phyloP scores from a whole-genome alignment of 2,888 invertebrate species.

The Tenthredo livida region DNA sequence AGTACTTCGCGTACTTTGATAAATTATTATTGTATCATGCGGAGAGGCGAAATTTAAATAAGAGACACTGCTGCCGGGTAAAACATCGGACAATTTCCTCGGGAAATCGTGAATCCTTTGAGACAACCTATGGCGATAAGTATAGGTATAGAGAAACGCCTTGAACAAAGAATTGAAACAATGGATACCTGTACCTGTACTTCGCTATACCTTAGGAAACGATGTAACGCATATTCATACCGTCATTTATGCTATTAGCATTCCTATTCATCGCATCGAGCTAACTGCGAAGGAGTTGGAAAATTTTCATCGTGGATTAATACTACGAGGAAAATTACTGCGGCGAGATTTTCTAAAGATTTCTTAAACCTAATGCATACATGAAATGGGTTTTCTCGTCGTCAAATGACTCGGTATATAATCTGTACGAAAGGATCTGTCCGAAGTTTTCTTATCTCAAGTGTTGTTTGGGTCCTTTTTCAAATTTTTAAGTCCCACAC shows the following conservation, averaged over 20 bases:
- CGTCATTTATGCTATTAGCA: background rate
- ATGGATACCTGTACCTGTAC: background rate
- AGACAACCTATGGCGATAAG: background rate
- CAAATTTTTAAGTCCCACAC: background rate
- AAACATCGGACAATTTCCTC: background rate
- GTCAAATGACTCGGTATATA: background rate
- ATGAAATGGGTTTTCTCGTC: background rate
- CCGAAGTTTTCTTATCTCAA: conserved; percentile 17
- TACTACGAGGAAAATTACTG: background rate
- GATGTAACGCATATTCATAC: conserved; percentile 11
- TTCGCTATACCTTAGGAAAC: background rate
- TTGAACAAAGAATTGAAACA: conserved; percentile 32
- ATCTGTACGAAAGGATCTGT: background rate
- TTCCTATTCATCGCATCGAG: background rate
- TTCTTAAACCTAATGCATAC: background rate
- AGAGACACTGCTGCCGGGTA: background rate
- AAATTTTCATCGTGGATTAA: background rate
- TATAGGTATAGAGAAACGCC: conserved; percentile 22
- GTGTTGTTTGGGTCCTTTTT: conserved; percentile 13
- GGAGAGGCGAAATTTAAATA: background rate
- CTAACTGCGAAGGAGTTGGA: background rate
- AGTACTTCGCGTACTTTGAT: background rate
- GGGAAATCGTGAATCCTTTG: conserved; percentile 21
- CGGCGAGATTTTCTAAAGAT: background rate
- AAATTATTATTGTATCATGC: background rate